Evolutionary conservation across 2,113 vertebrate species (phyloP).

Genomic region (Falco punctatus): DNA sequence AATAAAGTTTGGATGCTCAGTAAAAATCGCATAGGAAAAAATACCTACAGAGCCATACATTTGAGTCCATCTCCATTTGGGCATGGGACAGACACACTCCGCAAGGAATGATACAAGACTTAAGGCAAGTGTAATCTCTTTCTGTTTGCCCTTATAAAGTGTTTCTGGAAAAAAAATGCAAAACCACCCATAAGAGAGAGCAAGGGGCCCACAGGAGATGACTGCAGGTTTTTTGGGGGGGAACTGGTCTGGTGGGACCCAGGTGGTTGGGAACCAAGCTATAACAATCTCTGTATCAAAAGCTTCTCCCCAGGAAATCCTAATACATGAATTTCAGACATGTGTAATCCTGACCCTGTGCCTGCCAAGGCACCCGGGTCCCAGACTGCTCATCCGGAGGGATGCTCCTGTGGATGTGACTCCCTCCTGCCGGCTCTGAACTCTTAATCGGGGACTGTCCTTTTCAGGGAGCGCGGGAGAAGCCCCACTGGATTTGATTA

Average conservation of each 20-base stretch:
- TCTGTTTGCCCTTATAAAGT: background rate
- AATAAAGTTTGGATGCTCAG: background rate
- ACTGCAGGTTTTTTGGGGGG: background rate
- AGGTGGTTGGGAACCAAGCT: background rate
- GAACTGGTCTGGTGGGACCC: background rate
- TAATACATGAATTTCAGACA: background rate
- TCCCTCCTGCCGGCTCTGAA: background rate
- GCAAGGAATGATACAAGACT: background rate
- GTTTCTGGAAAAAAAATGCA: background rate
- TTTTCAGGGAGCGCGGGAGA: background rate
- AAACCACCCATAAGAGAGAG: background rate
- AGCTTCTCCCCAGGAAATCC: background rate
- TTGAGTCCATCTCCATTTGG: background rate
- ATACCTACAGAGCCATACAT: background rate
- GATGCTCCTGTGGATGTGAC: background rate
- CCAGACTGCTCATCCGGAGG: background rate
- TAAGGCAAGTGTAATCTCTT: background rate
- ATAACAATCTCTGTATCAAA: background rate
- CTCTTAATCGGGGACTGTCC: background rate
- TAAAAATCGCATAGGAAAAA: slow-evolving; percentile 2
- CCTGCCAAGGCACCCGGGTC: background rate
- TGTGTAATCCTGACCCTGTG: background rate
- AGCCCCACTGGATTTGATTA: background rate
- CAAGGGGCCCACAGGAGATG: background rate
- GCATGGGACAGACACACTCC: background rate